These are phyloP conservation scores for Megalops atlanticus DNA, from an alignment of 2,113 vertebrate genomes.

Conservation along the genomic window DNA sequence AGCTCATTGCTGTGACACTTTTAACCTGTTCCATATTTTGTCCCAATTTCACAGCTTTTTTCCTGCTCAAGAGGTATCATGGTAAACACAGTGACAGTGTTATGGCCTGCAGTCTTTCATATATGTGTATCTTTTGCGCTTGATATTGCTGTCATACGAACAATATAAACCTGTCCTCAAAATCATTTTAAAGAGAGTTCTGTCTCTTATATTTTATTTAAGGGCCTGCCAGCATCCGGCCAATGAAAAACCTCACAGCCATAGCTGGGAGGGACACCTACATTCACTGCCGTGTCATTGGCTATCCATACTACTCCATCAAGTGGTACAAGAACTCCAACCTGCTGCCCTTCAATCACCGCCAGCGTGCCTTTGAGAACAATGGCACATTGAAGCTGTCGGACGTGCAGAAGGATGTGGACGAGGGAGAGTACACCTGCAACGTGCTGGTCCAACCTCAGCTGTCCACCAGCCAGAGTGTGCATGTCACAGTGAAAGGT, in stretches of 20 bases:
- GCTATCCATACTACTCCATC: slow-evolving; percentile 98
- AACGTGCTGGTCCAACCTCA: slow-evolving; percentile 95
- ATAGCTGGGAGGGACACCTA: slow-evolving; percentile 94
- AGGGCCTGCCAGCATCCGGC: slow-evolving; percentile 95
- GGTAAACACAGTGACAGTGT: slow-evolving; percentile 18
- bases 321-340: slow-evolving; percentile 99
- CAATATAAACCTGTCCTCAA: slow-evolving; percentile 33
- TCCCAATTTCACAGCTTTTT: slow-evolving; percentile 36
- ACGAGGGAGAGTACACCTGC: slow-evolving; percentile 95
- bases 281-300: slow-evolving; percentile 95
- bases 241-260: slow-evolving; percentile 98
- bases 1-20: too few species aligned
- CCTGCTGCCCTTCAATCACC: slow-evolving; percentile 94
- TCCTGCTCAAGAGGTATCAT: slow-evolving; percentile 24
- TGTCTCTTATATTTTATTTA: slow-evolving; percentile 57
- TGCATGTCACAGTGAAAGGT: slow-evolving; percentile 95
- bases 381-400: slow-evolving; percentile 93
- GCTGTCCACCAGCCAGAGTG: slow-evolving; percentile 93
- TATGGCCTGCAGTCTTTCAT: background rate
- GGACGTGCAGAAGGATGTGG: slow-evolving; percentile 92
- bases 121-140: background rate
- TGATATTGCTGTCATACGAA: slow-evolving; percentile 19
- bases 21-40: too few species aligned
- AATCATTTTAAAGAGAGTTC: slow-evolving; percentile 69
- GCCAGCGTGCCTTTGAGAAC: slow-evolving; percentile 97